phyloP scores from a whole-genome alignment of 2,797 vertebrate species.

The Pangasius krempfi region DNA sequence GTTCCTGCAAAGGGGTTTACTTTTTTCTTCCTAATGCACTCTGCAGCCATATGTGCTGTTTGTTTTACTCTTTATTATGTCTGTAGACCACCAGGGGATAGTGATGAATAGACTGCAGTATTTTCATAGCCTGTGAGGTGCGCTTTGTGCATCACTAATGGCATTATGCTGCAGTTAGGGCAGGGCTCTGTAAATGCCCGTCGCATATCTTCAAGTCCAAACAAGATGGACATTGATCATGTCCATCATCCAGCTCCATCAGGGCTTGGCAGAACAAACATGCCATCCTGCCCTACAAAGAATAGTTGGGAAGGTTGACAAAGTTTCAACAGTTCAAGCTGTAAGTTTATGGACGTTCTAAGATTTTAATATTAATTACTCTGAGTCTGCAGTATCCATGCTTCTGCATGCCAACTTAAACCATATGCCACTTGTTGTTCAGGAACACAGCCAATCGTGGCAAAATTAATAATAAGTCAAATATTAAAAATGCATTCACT shows the following conservation, averaged over 20 bases:
- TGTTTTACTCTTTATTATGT: constrained; percentile 16
- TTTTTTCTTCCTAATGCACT: neutral
- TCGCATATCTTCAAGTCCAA: constrained; percentile 4
- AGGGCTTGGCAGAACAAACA: neutral
- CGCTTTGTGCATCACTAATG: constrained; percentile 14
- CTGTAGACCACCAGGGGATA: neutral
- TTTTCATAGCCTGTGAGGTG: neutral
- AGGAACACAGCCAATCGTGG: neutral
- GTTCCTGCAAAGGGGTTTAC: neutral
- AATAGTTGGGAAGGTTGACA: neutral
- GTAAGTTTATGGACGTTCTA: neutral
- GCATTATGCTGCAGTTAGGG: constrained; percentile 3
- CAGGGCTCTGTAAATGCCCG: neutral
- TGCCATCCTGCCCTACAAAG: neutral
- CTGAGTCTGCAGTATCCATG: neutral
- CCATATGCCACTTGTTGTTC: neutral
- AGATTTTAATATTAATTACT: neutral
- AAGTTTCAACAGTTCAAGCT: neutral
- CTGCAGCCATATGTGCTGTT: neutral
- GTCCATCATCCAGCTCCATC: neutral
- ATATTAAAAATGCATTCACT: neutral
- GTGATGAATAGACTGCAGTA: constrained; percentile 16
- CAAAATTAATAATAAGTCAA: neutral
- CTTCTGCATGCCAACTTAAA: neutral
- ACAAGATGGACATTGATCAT: constrained; percentile 27